Evolutionary conservation across 92 coral and sea anemone genomes (phyloP), one percentile per base, ranked within the genome.

Genomic region (Zoanthus solanderi): DNA sequence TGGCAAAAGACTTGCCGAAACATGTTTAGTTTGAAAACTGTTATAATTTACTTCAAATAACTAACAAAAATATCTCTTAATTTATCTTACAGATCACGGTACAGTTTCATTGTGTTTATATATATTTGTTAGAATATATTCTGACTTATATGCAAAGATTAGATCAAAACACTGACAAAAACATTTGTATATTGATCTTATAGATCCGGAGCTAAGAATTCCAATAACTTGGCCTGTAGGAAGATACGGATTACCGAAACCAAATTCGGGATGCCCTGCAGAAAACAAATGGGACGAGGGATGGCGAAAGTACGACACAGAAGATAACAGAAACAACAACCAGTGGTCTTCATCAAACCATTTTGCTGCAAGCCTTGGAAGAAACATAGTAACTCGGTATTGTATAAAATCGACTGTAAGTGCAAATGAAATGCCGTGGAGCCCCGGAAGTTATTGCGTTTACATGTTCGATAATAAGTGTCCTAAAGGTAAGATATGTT

Each of bases 171-270:
- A 37, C 1, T 37, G 42, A 37, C 42, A 37, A 0, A 37, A 66
- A 66, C 32, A 16, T 66, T 0, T 66, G 42, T 34, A 3, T 34
- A 34, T 34, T 17, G 0, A 66, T 23, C 72, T 0, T 66, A 23
- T 37, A 71, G 76, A 71, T 71, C 76, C 76, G 15, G 15, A 71
- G 44, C 42, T 71, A 71, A 11, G 50, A 10, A 71, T 71, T 28
- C 76, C 76, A 23, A 8, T 71, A 12, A 71, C 45, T 28, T 71
- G 76, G 76, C 76, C 76, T 2, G 45, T 29, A 71, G 76, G 76
- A 71, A 71, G 76, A 37, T 71, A 71, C 45, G 76, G 76, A 7
- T 31, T 71, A 28, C 76, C 50, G 14, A 71, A 71, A 71, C 76
- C 76, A 10, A 29, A 2, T 13, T 9, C 42, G 9, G 76, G 76